Evolutionary conservation across 2,888 invertebrate genomes (phyloP), one percentile per base, ranked within the genome.

Genomic region (Zele albiditarsus): DNA sequence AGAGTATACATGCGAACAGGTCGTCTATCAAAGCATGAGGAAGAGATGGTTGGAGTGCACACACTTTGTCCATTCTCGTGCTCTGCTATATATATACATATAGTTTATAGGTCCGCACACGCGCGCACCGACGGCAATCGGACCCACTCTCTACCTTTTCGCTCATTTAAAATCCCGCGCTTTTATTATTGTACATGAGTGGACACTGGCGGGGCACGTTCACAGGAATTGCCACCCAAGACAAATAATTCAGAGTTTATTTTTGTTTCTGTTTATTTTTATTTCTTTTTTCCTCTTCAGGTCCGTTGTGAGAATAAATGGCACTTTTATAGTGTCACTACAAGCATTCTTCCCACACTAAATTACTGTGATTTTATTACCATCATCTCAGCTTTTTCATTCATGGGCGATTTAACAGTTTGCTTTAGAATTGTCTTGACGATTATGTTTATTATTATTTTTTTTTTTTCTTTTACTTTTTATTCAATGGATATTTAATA

Each of bases 21-120:
- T 88, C 87, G 87, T 88, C 81, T 86, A 88, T 88, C 88, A 88
- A 88, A 87, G 83, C 81, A 84, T 80, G 84, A 81, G 60, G 63
- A 75, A 79, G 79, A 77, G 76, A 77, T 78, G 79, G 74, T 69
- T 78, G 73, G 42, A 71, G 63, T 63, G 38, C 74, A 25, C 62
- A 74, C 70, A 71, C 74, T 57, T 58, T 31, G 38, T 58, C 65
- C 38, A 71, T 53, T 63, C 67, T 63, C 27, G 58, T 73, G 62
- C 38, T 16, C 46, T 46, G 10, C n/a, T 53, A 20, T 23, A 53
- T 8, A 53, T 53, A n/a, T 53, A 53, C 20, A n/a, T n/a, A n/a
- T n/a, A n/a, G 20, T 53, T n/a, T 53, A 53, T 53, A 53, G 46
- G 62, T 42, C 62, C 58, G 69, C 66, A 28, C 71, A 62, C 58